Conservation (phyloP, 2,797 vertebrate genomes). For the Silurus aristotelis region DNA sequence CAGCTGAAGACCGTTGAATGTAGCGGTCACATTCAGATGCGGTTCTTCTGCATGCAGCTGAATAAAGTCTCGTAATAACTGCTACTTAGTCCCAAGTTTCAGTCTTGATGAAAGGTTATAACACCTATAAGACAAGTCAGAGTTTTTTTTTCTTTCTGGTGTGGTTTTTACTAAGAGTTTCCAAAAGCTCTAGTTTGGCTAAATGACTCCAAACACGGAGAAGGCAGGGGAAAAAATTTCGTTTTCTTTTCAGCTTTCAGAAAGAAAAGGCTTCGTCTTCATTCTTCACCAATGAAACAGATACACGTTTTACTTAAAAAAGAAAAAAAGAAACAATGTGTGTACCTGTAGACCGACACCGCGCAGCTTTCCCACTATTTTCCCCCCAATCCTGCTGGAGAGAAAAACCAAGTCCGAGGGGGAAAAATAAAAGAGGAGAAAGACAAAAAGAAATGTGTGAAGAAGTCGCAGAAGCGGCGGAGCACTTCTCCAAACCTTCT, state of each 20-base stretch:
- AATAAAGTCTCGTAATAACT: slow-evolving; percentile 9
- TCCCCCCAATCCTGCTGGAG: slow-evolving; percentile 35
- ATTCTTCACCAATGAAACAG: background rate
- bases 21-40: slow-evolving; percentile 34
- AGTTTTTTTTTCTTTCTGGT: background rate
- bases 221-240: background rate
- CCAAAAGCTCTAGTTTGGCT: background rate
- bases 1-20: background rate
- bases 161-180: background rate
- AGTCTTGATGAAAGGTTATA: background rate
- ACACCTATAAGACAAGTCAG: background rate
- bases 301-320: background rate
- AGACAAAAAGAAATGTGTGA: slow-evolving; percentile 22
- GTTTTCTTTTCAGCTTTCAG: slow-evolving; percentile 4
- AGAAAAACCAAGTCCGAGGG: slow-evolving; percentile 46
- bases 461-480: slow-evolving; percentile 15
- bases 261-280: slow-evolving; percentile 9
- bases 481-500: slow-evolving; percentile 14
- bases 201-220: slow-evolving; percentile 41
- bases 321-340: background rate
- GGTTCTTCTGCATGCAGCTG: slow-evolving; percentile 13
- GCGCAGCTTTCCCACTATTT: slow-evolving; percentile 32
- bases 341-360: slow-evolving; percentile 10
- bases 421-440: slow-evolving; percentile 27
- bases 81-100: slow-evolving; percentile 12